phyloP scores from a whole-genome alignment of 2,888 invertebrate genomes.

The Eumacrocentrus americanus region DNA sequence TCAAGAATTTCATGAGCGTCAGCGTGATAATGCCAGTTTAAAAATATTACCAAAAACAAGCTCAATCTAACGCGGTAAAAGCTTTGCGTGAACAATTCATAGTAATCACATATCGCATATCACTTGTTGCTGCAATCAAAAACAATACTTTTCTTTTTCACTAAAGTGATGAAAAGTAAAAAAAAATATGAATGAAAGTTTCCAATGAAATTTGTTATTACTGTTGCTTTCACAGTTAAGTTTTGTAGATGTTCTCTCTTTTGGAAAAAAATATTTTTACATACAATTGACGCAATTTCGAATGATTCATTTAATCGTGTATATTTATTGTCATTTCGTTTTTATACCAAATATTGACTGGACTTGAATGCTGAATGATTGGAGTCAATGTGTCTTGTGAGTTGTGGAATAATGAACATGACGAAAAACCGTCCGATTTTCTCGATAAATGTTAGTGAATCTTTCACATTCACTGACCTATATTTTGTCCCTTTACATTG shows the following conservation, averaged over 20 bases:
- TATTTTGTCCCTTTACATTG: not conserved
- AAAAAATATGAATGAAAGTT: not conserved
- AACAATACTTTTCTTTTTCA: no score
- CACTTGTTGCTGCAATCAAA: conserved; percentile 21
- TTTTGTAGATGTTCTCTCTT: no score
- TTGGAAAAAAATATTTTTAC: conserved; percentile 17
- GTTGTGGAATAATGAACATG: not conserved
- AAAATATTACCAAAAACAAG: conserved; percentile 53
- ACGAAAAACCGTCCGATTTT: conserved; percentile 24
- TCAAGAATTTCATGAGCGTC: conserved; percentile 80
- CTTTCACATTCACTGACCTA: not conserved
- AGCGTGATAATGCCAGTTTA: conserved; percentile 49
- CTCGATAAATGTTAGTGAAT: not conserved
- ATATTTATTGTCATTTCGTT: conserved; percentile 19
- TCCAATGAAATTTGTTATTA: not conserved
- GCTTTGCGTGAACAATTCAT: no score
- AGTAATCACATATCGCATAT: conserved; percentile 16
- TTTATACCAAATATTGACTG: conserved; percentile 18
- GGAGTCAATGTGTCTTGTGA: not conserved
- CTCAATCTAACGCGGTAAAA: conserved; percentile 52
- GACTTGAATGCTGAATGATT: not conserved
- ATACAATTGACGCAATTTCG: conserved; percentile 1
- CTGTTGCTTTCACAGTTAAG: no score
- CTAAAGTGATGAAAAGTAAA: no score
- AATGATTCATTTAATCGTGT: conserved; percentile 5